Evolutionary conservation across 2,113 vertebrate genomes (phyloP), one percentile per base, ranked within the genome.

Genomic region (Syngnathus floridae): DNA sequence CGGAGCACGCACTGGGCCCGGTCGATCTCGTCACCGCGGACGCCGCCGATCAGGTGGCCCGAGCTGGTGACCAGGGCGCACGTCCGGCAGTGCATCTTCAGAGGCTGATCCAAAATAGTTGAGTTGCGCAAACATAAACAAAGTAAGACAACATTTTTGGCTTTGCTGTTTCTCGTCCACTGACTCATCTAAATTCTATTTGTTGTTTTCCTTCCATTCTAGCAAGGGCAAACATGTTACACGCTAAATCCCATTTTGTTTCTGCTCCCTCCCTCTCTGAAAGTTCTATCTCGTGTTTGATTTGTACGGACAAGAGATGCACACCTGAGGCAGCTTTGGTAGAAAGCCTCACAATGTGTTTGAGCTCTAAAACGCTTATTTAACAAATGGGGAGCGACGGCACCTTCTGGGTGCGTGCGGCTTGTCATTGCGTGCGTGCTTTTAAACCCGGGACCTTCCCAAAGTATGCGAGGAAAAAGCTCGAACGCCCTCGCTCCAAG

Each of bases 11-110:
- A 98, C 76, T 99, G 94, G 0, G 93, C 91, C 73, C 73, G 83
- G 87, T 99, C 96, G 5, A 98, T 99, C 57, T 91, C 92, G 26
- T 86, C 48, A 0, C 96, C 96, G 19, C 89, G 92, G 0, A 84
- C 81, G 40, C 96, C 91, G 7, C 88, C 92, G 46, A 94, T 90
- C 19, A 98, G 92, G 69, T 98, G 96, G 21, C 96, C 96, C 0
- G 96, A 99, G 88, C 96, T 99, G 71, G 95, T 98, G 64, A 98
- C 96, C 82, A 98, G 86, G 0, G 96, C 92, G 11, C 96, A 98
- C 75, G 89, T 95, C 67, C 73, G 80, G 82, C 96, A 98, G 86
- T 95, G 96, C 94, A 97, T 97, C 78, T 87, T 92, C 69, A 97
- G 82, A n/a, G 95, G 94, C 96, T 97, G 91, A 46, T 19, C 31